Base-by-base conservation (phyloP, 1,140 invertebrate species). In the Leptinotarsa texana region DNA sequence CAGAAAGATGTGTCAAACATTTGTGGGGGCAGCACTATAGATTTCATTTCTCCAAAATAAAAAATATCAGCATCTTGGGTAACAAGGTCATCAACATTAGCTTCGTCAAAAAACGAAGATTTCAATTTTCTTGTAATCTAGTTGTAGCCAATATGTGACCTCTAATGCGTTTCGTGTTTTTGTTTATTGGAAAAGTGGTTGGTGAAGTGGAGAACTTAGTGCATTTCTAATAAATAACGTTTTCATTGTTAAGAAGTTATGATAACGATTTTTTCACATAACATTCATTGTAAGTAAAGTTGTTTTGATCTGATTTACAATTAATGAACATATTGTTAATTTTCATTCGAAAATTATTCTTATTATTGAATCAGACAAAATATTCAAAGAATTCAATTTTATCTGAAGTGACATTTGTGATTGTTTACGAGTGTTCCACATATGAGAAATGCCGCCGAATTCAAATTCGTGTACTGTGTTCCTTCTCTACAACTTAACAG, bases 61-160 rank as follows among this genome's bases (percentile, higher is more conserved):
- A 81, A 80, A 80, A 79, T 63, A 80, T 77, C 78, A 80, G 82
- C 79, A 80, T 81, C 79, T 83, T 80, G 78, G 78, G 77, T 82
- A 84, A 84, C 83, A 84, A 84, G 83, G 83, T 84, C 83, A 84
- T 83, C 83, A 84, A 84, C 83, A 83, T 82, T 82, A 80, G 76
- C 79, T 78, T 77, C 73, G 67, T 65, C 76, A 80, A 81, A 77
- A 75, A 72, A 77, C 79, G 27, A 73, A 47, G 33, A 63, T 77
- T 80, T 81, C 73, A 57, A 72, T 69, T 76, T 72, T 76, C 70
- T 66, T 27, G 68, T 73, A 65, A 70, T 48, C 73, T 73, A 75
- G 71, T 49, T 66, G 51, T 22, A 74, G 69, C 48, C 73, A 74
- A 78, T 75, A 82, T 80, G 79, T 82, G 78, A 80, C 77, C 78